These are phyloP conservation scores for Hylyphantes graminicola DNA, from an alignment of 1,140 invertebrate genomes.

Conservation along the genomic window DNA sequence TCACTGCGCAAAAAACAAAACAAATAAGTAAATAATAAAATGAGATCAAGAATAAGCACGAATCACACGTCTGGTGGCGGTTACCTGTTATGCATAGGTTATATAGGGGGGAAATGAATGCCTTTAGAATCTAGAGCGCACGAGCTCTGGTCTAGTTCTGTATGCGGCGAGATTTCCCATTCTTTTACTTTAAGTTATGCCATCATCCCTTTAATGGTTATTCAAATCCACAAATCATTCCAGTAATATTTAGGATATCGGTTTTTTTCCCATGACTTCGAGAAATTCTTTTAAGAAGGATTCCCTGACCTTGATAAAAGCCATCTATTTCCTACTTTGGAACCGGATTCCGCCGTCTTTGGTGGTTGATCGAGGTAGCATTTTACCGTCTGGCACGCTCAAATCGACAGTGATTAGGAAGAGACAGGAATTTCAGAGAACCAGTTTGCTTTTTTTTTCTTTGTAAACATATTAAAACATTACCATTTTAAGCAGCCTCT, in stretches of 20 bases:
- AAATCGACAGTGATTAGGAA: not conserved
- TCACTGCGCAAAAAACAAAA: constrained; percentile 34
- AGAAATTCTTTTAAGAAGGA: constrained; percentile 11
- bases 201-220: constrained; percentile 5
- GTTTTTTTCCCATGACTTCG: constrained; percentile 22
- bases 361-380: not conserved
- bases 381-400: not conserved
- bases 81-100: constrained; percentile 24
- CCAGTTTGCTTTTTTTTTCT: too few relatives aligned
- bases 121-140: constrained; percentile 35
- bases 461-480: too few relatives aligned
- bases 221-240: constrained; percentile 17
- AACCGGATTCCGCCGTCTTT: constrained; percentile 25
- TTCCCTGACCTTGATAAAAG: constrained; percentile 49
- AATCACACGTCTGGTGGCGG: constrained; percentile 12
- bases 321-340: constrained; percentile 24
- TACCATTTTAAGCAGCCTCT: too few relatives aligned
- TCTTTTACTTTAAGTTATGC: constrained; percentile 37
- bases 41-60: constrained; percentile 50
- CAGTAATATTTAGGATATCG: not conserved
- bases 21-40: constrained; percentile 46
- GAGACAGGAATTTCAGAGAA: not conserved
- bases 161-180: constrained; percentile 7
- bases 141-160: constrained; percentile 30
- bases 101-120: not conserved